Evolutionary conservation across 2,888 invertebrate species (phyloP).

Genomic region (Leptopilina drosophilae): DNA sequence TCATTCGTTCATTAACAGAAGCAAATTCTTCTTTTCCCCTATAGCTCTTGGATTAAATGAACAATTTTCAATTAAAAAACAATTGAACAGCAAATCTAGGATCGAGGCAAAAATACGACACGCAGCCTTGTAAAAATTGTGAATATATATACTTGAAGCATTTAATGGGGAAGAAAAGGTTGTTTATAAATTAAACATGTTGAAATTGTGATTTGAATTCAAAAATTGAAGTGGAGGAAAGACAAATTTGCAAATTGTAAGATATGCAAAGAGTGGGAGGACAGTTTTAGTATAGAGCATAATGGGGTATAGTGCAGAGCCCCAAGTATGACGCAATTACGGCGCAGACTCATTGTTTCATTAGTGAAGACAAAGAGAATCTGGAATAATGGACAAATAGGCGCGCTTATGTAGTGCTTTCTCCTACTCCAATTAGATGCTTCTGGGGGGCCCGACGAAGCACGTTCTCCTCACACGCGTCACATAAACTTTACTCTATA

Average conservation of each 20-base stretch:
- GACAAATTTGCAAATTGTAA: constrained; percentile 1
- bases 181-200: neutral
- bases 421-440: constrained; percentile 75
- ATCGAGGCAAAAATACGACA: no score
- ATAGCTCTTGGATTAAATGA: no score
- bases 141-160: no score
- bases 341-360: constrained; percentile 77
- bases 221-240: constrained; percentile 2
- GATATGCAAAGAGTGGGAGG: constrained; percentile 23
- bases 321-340: constrained; percentile 70
- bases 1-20: neutral
- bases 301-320: constrained; percentile 51
- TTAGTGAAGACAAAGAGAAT: constrained; percentile 76
- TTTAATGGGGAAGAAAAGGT: neutral
- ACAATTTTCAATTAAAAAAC: no score
- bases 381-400: constrained; percentile 77
- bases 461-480: constrained; percentile 62
- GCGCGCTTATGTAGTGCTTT: constrained; percentile 74
- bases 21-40: neutral
- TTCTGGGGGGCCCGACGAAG: constrained; percentile 65
- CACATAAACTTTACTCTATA: constrained; percentile 49
- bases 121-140: no score
- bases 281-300: constrained; percentile 21
- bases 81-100: no score
- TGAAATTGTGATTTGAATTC: constrained; percentile 3